A percentile compares a stretch with the other conserved stretches of the same genome.
phyloP scores from a whole-genome alignment of 2,797 vertebrate species.

The Sebastolobus alascanus region DNA sequence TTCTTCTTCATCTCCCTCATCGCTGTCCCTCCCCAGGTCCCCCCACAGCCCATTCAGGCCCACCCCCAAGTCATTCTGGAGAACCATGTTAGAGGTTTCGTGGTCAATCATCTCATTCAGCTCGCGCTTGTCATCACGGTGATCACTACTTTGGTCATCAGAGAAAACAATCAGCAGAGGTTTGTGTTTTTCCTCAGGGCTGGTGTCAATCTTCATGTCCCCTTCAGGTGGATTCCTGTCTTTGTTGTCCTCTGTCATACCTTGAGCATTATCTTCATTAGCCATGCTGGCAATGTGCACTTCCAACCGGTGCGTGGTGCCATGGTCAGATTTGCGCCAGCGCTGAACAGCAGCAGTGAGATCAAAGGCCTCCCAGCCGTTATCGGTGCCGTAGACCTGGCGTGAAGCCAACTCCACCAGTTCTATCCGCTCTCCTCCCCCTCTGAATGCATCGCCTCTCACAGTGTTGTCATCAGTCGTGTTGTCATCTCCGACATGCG shows the following conservation, averaged over 20 bases:
- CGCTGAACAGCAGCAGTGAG: slow-evolving; percentile 89
- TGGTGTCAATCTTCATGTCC: slow-evolving; percentile 91
- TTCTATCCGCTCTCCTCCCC: slow-evolving; percentile 56
- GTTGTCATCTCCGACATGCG: slow-evolving; percentile 49
- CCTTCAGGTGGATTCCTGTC: slow-evolving; percentile 67
- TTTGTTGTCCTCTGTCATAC: slow-evolving; percentile 45
- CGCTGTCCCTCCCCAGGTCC: slow-evolving; percentile 57
- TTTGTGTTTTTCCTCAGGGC: slow-evolving; percentile 90
- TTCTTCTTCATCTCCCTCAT: slow-evolving; percentile 64
- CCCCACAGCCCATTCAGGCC: slow-evolving; percentile 79
- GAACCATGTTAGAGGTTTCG: slow-evolving; percentile 84
- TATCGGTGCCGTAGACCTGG: slow-evolving; percentile 91
- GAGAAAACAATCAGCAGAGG: slow-evolving; percentile 97
- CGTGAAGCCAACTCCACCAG: slow-evolving; percentile 89
- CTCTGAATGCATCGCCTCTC: slow-evolving; percentile 51
- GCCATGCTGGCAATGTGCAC: slow-evolving; percentile 91
- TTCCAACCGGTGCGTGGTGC: slow-evolving; percentile 90
- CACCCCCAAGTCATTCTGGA: slow-evolving; percentile 80
- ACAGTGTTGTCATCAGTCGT: slow-evolving; percentile 22
- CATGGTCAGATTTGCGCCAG: slow-evolving; percentile 88
- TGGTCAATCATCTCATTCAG: slow-evolving; percentile 95
- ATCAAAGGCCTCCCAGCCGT: slow-evolving; percentile 96
- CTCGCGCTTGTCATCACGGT: slow-evolving; percentile 91
- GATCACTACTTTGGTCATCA: slow-evolving; percentile 92
- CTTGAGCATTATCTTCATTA: slow-evolving; percentile 43